These are phyloP conservation scores for Orgyia antiqua DNA, from an alignment of 2,888 invertebrate genomes.

Conservation along the genomic window DNA sequence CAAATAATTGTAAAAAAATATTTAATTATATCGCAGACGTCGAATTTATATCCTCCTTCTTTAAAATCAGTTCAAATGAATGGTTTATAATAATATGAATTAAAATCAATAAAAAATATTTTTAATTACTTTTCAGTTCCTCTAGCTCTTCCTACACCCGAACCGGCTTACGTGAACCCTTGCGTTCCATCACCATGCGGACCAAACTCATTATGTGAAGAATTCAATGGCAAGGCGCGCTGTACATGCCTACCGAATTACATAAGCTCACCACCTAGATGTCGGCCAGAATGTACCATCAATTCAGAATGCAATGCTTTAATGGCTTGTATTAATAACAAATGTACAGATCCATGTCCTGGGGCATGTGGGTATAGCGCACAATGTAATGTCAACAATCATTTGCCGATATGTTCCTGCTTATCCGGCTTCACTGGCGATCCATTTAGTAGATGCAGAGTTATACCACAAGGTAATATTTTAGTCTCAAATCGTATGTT, in stretches of 20 bases:
- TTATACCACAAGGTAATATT: constrained; percentile 41
- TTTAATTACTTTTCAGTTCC: constrained; percentile 32
- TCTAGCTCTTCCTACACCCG: constrained; percentile 37
- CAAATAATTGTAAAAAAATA: too few species aligned
- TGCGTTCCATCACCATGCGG: constrained; percentile 89
- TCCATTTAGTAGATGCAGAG: constrained; percentile 80
- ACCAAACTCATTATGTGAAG: constrained; percentile 84
- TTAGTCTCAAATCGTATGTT: too few species aligned
- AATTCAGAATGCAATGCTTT: constrained; percentile 84
- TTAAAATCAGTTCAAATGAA: too few species aligned
- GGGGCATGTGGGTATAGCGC: constrained; percentile 88
- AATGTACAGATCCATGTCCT: constrained; percentile 86
- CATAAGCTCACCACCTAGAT: constrained; percentile 86
- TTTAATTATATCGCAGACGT: too few species aligned
- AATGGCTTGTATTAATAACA: constrained; percentile 83
- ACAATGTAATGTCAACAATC: constrained; percentile 84
- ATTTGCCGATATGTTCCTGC: constrained; percentile 84
- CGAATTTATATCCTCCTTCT: too few species aligned
- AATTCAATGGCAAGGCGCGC: constrained; percentile 80
- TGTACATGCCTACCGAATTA: constrained; percentile 85
- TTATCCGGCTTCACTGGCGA: constrained; percentile 83
- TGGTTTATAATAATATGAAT: too few species aligned
- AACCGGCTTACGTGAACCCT: constrained; percentile 66
- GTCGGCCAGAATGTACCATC: constrained; percentile 84
- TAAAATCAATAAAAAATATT: too few species aligned